These are phyloP conservation scores for Chiroxiphia lanceolata DNA, from an alignment of 2,797 vertebrate genomes.

Conservation along the genomic window DNA sequence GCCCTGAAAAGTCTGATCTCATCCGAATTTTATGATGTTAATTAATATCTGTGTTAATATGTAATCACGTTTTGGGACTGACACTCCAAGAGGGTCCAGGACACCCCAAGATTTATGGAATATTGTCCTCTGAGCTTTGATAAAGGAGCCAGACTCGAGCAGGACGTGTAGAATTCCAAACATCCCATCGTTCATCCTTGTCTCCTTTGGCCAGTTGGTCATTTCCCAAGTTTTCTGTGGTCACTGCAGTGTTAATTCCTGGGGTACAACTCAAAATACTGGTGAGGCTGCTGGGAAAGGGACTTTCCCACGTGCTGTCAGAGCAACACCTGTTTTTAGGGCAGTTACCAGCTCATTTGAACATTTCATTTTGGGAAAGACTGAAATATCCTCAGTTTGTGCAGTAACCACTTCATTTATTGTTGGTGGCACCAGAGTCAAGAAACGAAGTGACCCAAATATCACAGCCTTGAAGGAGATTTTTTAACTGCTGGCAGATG, in stretches of 20 bases:
- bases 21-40: neutral
- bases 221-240: neutral
- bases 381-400: neutral
- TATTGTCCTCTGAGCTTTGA: neutral
- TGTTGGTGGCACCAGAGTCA: neutral
- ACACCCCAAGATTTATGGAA: neutral
- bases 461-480: neutral
- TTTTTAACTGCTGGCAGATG: neutral
- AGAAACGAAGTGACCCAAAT: neutral
- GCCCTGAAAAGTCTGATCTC: neutral
- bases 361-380: neutral
- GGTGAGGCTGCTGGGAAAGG: neutral
- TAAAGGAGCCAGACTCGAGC: neutral
- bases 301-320: neutral
- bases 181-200: fast-evolving
- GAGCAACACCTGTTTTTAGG: neutral
- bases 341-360: neutral
- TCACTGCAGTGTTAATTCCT: neutral
- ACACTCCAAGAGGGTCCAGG: neutral
- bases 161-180: neutral
- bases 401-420: neutral
- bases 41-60: neutral
- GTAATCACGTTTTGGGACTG: neutral
- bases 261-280: neutral
- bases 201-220: neutral